Percentiles rank a stretch among this genome's conserved stretches.
Evolutionary conservation across 1,140 invertebrate genomes (phyloP).

Genomic region (Meloidogyne chitwoodi): DNA sequence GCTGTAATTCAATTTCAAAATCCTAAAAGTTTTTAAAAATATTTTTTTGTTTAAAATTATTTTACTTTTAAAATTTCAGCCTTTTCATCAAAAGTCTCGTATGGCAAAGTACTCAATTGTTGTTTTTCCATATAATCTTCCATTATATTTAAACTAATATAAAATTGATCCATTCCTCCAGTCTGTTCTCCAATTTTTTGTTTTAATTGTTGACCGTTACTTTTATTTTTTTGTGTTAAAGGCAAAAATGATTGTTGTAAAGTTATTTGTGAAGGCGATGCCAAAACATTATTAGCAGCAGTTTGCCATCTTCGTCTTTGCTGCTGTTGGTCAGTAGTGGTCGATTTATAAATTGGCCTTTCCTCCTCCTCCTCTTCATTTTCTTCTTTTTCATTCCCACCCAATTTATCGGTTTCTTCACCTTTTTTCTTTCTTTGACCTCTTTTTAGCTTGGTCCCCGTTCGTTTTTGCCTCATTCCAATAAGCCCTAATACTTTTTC

Average conservation of each 20-base stretch:
- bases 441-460: not conserved
- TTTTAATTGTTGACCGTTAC: not conserved
- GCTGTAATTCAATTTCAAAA: constrained; percentile 24
- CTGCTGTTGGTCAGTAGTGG: not conserved
- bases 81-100: constrained; percentile 37
- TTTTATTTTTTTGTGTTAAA: constrained; percentile 1
- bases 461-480: not conserved
- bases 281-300: not conserved
- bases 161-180: constrained; percentile 37
- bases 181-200: constrained; percentile 8
- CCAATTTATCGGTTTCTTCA: not conserved
- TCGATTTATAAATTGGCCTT: not conserved
- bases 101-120: constrained; percentile 26
- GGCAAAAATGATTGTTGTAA: not conserved
- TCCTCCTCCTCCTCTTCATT: constrained; percentile 38
- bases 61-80: constrained; percentile 27
- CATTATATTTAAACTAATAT: constrained; percentile 36
- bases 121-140: constrained; percentile 37
- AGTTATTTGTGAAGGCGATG: not conserved
- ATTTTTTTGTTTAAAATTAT: not conserved
- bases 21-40: constrained; percentile 14
- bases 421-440: not conserved
- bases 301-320: not conserved
- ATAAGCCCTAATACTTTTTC: not conserved
- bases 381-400: not conserved